phyloP scores from a whole-genome alignment of 2,888 invertebrate genomes.

The Cecidostiba fungosa region DNA sequence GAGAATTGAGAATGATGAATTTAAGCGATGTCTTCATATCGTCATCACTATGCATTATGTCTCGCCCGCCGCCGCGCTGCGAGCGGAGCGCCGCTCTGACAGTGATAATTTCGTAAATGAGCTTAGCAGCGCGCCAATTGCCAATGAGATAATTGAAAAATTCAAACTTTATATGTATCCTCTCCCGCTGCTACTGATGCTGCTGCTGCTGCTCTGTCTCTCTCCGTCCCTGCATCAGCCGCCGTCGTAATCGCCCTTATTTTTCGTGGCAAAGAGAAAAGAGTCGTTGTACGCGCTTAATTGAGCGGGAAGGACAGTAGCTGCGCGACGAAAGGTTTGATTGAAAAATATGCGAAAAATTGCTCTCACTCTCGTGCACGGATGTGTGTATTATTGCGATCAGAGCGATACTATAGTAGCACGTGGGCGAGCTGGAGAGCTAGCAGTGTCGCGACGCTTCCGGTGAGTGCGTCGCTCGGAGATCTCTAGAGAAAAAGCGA shows the following conservation, averaged over 20 bases:
- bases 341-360: conserved; percentile 65
- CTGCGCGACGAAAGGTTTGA: conserved; percentile 25
- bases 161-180: conserved; percentile 54
- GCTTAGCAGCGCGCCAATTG: conserved; percentile 52
- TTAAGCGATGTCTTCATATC: conserved; percentile 72
- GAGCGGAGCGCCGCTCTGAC: conserved; percentile 19
- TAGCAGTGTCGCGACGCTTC: conserved; percentile 69
- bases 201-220: background rate
- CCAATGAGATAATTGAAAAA: conserved; percentile 65
- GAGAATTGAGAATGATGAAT: conserved; percentile 81
- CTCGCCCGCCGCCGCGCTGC: background rate
- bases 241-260: background rate
- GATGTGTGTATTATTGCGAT: conserved; percentile 61
- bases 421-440: conserved; percentile 53
- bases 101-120: conserved; percentile 64
- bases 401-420: conserved; percentile 37
- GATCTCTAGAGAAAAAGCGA: conserved; percentile 1
- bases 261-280: conserved; percentile 24
- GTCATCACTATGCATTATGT: conserved; percentile 61
- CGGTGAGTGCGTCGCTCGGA: conserved; percentile 70
- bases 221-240: background rate
- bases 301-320: conserved; percentile 33
- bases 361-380: conserved; percentile 42
- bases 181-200: background rate
- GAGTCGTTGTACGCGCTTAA: conserved; percentile 26